Evolutionary conservation across 2,797 vertebrate species (phyloP).

Genomic region (Lates japonicus): DNA sequence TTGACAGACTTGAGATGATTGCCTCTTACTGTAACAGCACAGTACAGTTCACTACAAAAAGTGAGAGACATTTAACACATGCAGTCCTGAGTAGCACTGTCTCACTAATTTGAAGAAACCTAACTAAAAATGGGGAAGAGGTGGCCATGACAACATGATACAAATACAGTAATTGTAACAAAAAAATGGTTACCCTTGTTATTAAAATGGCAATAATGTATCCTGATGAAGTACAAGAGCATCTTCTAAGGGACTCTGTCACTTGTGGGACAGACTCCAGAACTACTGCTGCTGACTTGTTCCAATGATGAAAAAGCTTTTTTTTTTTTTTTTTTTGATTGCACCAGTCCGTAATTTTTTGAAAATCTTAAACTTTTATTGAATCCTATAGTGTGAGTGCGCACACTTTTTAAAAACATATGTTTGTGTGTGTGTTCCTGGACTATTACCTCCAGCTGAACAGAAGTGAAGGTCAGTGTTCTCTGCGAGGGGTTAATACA

Average conservation of each 20-base stretch:
- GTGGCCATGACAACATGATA: not conserved
- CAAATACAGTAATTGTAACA: not conserved
- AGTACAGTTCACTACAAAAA: too few species aligned
- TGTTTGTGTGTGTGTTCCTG: slow-evolving; percentile 46
- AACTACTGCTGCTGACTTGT: not conserved
- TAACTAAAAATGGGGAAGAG: not conserved
- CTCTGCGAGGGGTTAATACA: slow-evolving; percentile 91
- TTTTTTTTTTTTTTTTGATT: not conserved
- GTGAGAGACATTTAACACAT: too few species aligned
- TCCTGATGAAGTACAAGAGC: not conserved
- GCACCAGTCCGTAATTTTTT: not conserved
- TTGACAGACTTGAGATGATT: too few species aligned
- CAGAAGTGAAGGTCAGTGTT: slow-evolving; percentile 84
- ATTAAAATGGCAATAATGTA: not conserved
- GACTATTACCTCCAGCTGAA: slow-evolving; percentile 86
- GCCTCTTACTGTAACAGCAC: too few species aligned
- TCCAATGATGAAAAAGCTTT: not conserved
- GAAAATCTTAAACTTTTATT: not conserved
- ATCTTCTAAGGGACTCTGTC: not conserved
- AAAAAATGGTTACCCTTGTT: not conserved
- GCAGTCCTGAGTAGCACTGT: too few species aligned
- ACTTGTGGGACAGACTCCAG: not conserved
- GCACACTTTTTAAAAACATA: not conserved
- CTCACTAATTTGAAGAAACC: too few species aligned
- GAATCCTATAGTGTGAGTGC: not conserved